Evolutionary conservation across 1,140 invertebrate species (phyloP), one percentile per base, ranked within the genome.

Genomic region (Bemisia tabaci): DNA sequence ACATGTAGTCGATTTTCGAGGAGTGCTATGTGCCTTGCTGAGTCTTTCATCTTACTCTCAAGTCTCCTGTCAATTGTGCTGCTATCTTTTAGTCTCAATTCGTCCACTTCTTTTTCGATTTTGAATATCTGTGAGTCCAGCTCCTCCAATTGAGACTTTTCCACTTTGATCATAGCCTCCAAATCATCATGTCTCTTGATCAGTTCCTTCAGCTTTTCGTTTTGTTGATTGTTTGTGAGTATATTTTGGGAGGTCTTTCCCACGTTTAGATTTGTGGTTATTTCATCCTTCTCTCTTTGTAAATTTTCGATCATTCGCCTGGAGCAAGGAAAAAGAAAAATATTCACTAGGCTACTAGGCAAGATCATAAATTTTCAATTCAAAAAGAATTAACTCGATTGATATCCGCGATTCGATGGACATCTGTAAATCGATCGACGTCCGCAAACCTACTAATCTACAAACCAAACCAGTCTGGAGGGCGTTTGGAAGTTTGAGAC

Each of bases 251-350:
- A 22, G 22, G 67, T 67, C 26, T 67, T 70, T 24, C 59, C 64
- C 12, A 66, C 58, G 59, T 65, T 68, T 12, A 71, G 60, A 62
- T 71, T 71, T 24, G 63, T 68, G 5, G 63, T 48, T 12, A 72
- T 58, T 27, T 70, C 69, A 1, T 60, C 24, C 59, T 70, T 72
- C 68, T 73, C 72, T 22, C 66, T 65, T 63, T 72, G 69, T 17
- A 74, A 65, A 22, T 33, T 65, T 39, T 24, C 26, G 2, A 74
- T 69, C 21, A 72, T 70, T 65, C 70, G 70, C 75, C 75, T 80
- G 60, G 39, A 70, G 66, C 12, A 12, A 25, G 21, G 48, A 2
- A 65, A n/a, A n/a, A n/a, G n/a, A n/a, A n/a, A n/a, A n/a, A n/a
- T n/a, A n/a, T n/a, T n/a, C n/a, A n/a, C n/a, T n/a, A n/a, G n/a